These are phyloP conservation scores for Lepilemur septentrionalis DNA, from an alignment of 2,797 vertebrate genomes.

Conservation along the genomic window DNA sequence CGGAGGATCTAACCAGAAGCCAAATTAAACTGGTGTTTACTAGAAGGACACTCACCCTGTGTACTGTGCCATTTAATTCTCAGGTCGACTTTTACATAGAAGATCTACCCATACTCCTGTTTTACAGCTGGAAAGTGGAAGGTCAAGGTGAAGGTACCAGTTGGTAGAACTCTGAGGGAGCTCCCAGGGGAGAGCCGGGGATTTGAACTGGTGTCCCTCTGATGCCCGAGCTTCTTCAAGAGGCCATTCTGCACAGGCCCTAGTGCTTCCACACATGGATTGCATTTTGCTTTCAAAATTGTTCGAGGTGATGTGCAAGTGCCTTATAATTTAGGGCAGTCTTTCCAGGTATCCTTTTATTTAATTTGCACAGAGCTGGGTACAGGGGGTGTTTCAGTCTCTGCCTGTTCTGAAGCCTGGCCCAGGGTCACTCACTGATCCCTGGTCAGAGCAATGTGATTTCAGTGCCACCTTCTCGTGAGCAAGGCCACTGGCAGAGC, in stretches of 20 bases:
- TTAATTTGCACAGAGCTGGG: background rate
- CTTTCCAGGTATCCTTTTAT: background rate
- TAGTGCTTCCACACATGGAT: too few species aligned
- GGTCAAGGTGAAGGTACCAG: background rate
- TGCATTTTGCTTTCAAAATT: background rate
- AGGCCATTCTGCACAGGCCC: background rate
- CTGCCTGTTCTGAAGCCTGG: background rate
- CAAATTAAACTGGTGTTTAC: background rate
- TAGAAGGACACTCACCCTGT: background rate
- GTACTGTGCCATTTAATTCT: background rate
- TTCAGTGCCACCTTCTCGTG: accelerated
- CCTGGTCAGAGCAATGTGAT: background rate
- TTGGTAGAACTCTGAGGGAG: background rate
- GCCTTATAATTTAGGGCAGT: background rate
- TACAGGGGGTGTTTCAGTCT: background rate
- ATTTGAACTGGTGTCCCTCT: background rate
- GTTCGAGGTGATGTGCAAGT: background rate
- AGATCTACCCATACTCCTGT: accelerated
- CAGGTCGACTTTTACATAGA: accelerated
- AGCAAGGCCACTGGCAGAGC: too few species aligned
- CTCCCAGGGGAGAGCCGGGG: background rate
- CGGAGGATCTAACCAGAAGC: background rate
- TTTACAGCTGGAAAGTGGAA: background rate
- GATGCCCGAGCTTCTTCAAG: background rate
- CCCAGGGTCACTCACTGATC: background rate